Evolutionary conservation across 1,140 invertebrate genomes (phyloP).

Genomic region (Mercenaria mercenaria): DNA sequence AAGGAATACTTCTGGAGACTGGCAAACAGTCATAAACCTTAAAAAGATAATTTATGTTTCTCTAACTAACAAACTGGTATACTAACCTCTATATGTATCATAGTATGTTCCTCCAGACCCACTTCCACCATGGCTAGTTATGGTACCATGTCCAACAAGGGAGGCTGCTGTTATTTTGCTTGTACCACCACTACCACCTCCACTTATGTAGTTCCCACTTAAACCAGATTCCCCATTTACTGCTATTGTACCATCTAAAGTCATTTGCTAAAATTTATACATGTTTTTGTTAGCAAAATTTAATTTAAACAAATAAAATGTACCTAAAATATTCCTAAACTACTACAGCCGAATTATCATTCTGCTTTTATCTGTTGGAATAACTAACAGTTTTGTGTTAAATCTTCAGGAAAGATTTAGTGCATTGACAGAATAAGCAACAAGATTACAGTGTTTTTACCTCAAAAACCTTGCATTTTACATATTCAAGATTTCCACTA

Average conservation of each 20-base stretch:
- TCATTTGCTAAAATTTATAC: slow-evolving; percentile 40
- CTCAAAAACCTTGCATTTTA: too few relatives aligned
- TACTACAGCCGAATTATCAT: background rate
- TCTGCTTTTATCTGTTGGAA: background rate
- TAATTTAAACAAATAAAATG: background rate
- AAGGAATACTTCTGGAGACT: too few relatives aligned
- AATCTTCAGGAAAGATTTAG: too few relatives aligned
- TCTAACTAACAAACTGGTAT: too few relatives aligned
- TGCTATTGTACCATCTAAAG: slow-evolving; percentile 66
- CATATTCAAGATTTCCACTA: too few relatives aligned
- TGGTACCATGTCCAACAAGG: slow-evolving; percentile 1
- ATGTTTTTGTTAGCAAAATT: too few relatives aligned
- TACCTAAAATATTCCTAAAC: too few relatives aligned
- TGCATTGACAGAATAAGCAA: too few relatives aligned
- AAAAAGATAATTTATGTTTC: too few relatives aligned
- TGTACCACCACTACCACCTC: slow-evolving; percentile 56
- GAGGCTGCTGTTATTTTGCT: background rate
- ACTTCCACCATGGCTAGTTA: slow-evolving; percentile 53
- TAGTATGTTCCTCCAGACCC: slow-evolving; percentile 2
- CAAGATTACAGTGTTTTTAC: too few relatives aligned
- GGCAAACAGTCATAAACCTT: too few relatives aligned
- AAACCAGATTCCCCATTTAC: slow-evolving; percentile 67
- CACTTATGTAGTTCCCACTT: background rate
- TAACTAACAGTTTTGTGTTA: background rate
- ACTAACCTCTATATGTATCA: background rate